These are phyloP conservation scores for Xanthia icteritia DNA, from an alignment of 2,888 invertebrate genomes.

Conservation along the genomic window DNA sequence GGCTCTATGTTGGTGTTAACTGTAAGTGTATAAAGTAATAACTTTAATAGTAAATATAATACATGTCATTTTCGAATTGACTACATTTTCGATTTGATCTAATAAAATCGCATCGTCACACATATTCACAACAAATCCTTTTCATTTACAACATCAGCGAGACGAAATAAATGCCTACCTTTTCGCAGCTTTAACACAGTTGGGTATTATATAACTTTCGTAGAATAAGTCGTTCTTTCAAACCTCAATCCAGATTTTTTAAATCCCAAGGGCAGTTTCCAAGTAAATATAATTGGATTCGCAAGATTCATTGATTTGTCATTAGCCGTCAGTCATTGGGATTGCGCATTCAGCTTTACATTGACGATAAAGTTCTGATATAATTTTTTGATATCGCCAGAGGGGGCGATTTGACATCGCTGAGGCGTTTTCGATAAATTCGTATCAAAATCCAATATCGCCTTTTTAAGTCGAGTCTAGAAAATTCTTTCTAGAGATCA, in stretches of 20 bases:
- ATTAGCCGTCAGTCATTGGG: slow-evolving; percentile 66
- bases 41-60: too few relatives aligned
- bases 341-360: slow-evolving; percentile 72
- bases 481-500: slow-evolving; percentile 71
- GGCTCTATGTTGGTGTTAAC: neutral
- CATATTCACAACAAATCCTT: slow-evolving; percentile 1
- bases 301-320: slow-evolving; percentile 65
- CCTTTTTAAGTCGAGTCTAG: slow-evolving; percentile 71
- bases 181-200: slow-evolving; percentile 13
- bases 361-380: slow-evolving; percentile 85
- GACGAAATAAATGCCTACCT: slow-evolving; percentile 18
- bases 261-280: slow-evolving; percentile 44
- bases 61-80: neutral
- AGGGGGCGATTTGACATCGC: slow-evolving; percentile 81
- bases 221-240: slow-evolving; percentile 56
- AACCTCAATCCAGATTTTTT: slow-evolving; percentile 52
- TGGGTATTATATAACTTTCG: slow-evolving; percentile 17
- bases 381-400: slow-evolving; percentile 84
- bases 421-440: slow-evolving; percentile 82
- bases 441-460: slow-evolving; percentile 86
- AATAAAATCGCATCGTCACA: slow-evolving; percentile 2
- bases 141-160: slow-evolving; percentile 1
- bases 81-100: neutral
- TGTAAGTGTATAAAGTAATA: neutral
- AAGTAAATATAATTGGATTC: slow-evolving; percentile 56